These are phyloP conservation scores for Limnephilus rhombicus DNA, from an alignment of 2,888 invertebrate species.

Conservation along the genomic window DNA sequence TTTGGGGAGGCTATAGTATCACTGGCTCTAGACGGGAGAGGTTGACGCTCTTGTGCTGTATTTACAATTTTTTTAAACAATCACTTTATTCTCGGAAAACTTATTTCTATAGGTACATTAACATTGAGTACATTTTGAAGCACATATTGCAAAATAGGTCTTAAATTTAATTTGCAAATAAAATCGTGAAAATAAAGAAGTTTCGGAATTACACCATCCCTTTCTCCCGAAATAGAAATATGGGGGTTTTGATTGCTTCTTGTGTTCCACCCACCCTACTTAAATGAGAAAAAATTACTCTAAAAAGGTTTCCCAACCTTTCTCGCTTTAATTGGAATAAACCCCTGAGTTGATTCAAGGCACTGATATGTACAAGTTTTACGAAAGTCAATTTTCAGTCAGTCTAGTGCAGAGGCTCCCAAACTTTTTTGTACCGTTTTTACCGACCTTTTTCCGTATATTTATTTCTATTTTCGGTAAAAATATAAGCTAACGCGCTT, in stretches of 20 bases:
- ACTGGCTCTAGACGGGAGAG: too few species aligned
- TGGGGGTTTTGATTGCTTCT: background rate
- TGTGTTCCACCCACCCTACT: background rate
- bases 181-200: background rate
- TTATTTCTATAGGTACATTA: background rate
- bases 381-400: background rate
- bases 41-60: too few species aligned
- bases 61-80: too few species aligned
- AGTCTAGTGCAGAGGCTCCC: background rate
- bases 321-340: background rate
- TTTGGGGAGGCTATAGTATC: too few species aligned
- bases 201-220: background rate
- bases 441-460: too few species aligned
- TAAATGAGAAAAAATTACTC: background rate
- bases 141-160: background rate
- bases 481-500: too few species aligned
- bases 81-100: too few species aligned
- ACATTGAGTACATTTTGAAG: background rate
- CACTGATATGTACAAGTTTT: background rate
- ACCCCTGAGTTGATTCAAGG: background rate
- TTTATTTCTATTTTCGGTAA: too few species aligned
- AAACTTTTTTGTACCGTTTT: too few species aligned
- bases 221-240: background rate
- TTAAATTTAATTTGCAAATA: background rate
- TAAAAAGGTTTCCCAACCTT: background rate